Conservation (phyloP, 2,113 vertebrate genomes). For the Erythrolamprus reginae region DNA sequence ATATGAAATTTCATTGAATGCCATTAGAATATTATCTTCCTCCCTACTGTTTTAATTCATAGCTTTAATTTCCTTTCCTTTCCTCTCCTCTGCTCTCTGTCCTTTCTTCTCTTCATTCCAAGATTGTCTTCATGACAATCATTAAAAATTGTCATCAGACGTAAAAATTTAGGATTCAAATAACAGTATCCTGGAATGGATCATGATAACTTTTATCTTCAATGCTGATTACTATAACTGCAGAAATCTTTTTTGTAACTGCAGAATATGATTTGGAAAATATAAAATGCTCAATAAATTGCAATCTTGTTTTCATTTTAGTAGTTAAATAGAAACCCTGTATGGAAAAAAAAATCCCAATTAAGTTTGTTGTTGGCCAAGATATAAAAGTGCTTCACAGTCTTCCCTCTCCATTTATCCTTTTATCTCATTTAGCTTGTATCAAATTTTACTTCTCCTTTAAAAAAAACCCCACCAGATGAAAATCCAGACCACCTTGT, state of each 20-base stretch:
- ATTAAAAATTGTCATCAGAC: not conserved
- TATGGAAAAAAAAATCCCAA: not conserved
- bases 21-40: not conserved
- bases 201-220: not conserved
- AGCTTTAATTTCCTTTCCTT: too few relatives aligned
- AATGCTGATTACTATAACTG: slow-evolving; percentile 4
- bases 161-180: not conserved
- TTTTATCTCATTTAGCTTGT: not conserved
- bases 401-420: not conserved
- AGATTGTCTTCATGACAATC: too few relatives aligned
- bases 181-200: not conserved
- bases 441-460: not conserved
- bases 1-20: not conserved
- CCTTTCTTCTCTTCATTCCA: too few relatives aligned
- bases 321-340: not conserved
- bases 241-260: slow-evolving; percentile 3
- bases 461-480: not conserved
- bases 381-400: not conserved
- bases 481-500: not conserved
- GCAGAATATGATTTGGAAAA: not conserved
- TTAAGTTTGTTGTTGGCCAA: slow-evolving; percentile 13
- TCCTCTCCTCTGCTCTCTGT: too few relatives aligned
- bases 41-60: not conserved
- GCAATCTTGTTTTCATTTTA: not conserved
- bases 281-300: slow-evolving; percentile 8